Evolutionary conservation across 2,113 vertebrate genomes (phyloP).

Genomic region (Smithornis capensis): DNA sequence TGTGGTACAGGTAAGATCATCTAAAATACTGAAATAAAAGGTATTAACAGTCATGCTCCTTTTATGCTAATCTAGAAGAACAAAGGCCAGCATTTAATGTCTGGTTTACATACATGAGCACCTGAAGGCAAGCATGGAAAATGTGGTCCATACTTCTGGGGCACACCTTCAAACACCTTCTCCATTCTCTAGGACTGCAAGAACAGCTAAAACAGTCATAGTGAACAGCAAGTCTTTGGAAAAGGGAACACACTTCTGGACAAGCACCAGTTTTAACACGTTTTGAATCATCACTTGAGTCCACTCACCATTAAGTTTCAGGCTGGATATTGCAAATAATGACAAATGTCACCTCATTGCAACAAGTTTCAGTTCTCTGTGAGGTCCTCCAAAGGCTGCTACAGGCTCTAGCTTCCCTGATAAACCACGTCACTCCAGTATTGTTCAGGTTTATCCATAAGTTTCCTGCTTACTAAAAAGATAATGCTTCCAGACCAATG

Average conservation of each 20-base stretch:
- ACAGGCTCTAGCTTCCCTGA: not conserved
- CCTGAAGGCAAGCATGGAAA: not conserved
- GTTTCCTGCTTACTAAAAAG: not conserved
- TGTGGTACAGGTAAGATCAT: not conserved
- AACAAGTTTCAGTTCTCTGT: not conserved
- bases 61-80: not conserved
- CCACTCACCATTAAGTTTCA: not conserved
- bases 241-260: not conserved
- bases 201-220: not conserved
- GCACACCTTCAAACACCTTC: not conserved
- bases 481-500: not conserved
- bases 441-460: not conserved
- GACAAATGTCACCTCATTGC: not conserved
- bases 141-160: fast-evolving
- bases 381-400: not conserved
- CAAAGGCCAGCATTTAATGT: not conserved
- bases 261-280: not conserved
- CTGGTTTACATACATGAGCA: not conserved
- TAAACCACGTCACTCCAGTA: not conserved
- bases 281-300: not conserved
- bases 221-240: not conserved
- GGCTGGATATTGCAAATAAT: not conserved
- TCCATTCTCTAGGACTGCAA: not conserved
- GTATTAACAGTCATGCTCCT: not conserved
- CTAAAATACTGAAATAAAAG: not conserved